Conservation (phyloP, 2,797 vertebrate genomes). For the Chaunax sp. region DNA sequence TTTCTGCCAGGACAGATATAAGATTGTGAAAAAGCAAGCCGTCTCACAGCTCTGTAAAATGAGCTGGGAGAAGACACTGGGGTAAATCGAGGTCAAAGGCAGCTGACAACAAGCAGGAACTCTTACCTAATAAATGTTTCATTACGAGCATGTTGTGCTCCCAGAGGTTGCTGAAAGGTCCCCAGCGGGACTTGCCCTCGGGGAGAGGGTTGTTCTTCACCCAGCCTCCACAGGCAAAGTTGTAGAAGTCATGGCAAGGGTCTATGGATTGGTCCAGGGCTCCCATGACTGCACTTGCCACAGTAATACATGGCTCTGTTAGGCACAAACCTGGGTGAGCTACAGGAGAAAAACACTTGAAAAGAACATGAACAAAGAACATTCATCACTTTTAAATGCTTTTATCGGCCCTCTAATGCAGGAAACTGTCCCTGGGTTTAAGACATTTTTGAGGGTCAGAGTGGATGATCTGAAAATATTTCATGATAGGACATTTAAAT, state of each 20-base stretch:
- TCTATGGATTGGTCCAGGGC: slow-evolving; percentile 90
- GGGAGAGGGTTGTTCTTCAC: slow-evolving; percentile 94
- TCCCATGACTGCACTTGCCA: slow-evolving; percentile 89
- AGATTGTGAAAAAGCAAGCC: slow-evolving; percentile 16
- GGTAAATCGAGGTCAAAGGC: slow-evolving; percentile 2
- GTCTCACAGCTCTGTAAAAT: neutral
- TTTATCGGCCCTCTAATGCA: neutral
- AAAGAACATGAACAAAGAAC: slow-evolving; percentile 1
- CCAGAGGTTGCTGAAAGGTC: slow-evolving; percentile 96
- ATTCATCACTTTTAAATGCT: slow-evolving; percentile 3
- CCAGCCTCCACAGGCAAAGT: slow-evolving; percentile 95
- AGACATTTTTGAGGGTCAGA: slow-evolving; percentile 4
- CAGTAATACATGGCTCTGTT: slow-evolving; percentile 89
- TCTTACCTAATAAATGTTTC: slow-evolving; percentile 93
- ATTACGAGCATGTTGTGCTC: slow-evolving; percentile 96
- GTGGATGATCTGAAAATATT: slow-evolving; percentile 44
- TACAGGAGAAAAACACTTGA: slow-evolving; percentile 61
- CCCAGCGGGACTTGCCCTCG: slow-evolving; percentile 96
- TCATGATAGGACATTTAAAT: slow-evolving; percentile 28
- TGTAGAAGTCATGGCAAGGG: slow-evolving; percentile 96
- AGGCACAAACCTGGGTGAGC: slow-evolving; percentile 86
- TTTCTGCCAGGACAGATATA: slow-evolving; percentile 83
- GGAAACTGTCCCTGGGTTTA: slow-evolving; percentile 10
- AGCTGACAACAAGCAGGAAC: slow-evolving; percentile 2
- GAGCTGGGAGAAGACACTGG: neutral